A percentile compares a stretch with the other conserved stretches of the same genome.
Conservation (phyloP, 2,888 invertebrate species). For the Rotaria sp. region DNA sequence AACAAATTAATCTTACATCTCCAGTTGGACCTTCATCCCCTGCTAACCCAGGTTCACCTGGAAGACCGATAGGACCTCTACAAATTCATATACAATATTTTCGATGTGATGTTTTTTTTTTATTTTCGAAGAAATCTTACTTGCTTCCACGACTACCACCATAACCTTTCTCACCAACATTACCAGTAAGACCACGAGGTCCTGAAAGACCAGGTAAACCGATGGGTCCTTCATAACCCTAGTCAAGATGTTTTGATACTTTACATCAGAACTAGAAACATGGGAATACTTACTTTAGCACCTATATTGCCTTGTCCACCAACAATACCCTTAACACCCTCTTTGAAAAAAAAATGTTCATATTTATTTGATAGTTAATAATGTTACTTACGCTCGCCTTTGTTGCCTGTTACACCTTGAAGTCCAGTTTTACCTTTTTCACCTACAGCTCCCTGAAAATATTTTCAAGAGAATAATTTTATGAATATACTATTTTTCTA, state of each 20-base stretch:
- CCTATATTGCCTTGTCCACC: neutral
- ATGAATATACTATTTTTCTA: neutral
- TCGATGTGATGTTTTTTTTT: neutral
- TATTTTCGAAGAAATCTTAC: neutral
- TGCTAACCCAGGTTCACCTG: neutral
- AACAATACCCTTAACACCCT: neutral
- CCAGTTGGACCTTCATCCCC: neutral
- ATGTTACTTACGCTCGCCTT: neutral
- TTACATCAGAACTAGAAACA: too few relatives aligned
- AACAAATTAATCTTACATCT: neutral
- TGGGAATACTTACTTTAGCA: neutral
- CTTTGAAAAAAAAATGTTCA: neutral
- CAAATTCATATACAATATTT: neutral
- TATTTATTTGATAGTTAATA: neutral
- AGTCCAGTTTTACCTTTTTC: neutral
- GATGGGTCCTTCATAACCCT: neutral
- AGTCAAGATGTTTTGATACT: too few relatives aligned
- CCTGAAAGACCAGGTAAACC: constrained; percentile 10
- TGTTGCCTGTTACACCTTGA: neutral
- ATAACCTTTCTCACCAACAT: neutral
- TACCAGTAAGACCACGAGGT: neutral
- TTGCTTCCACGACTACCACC: neutral
- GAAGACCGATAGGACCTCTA: neutral
- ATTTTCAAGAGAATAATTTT: neutral
- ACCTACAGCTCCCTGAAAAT: neutral